phyloP scores from a whole-genome alignment of 53 echinoderm and acorn worm genomes.

The Patiria pectinifera region DNA sequence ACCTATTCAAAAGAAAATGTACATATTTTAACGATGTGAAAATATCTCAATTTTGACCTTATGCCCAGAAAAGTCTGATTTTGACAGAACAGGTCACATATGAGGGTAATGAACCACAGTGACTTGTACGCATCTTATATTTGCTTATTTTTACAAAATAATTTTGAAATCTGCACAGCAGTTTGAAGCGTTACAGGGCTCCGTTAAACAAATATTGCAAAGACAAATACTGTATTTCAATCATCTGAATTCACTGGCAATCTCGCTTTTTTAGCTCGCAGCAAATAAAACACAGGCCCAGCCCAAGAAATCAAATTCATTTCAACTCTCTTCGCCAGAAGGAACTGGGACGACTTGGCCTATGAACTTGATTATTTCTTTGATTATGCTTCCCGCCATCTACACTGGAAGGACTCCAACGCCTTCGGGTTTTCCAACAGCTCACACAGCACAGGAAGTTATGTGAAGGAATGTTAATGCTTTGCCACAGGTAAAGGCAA shows the following conservation, averaged over 20 bases:
- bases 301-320: neutral
- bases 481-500: slow-evolving; percentile 53
- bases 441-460: slow-evolving; percentile 5
- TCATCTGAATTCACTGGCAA: slow-evolving; percentile 17
- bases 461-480: slow-evolving; percentile 55
- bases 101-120: neutral
- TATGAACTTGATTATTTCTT: slow-evolving; percentile 43
- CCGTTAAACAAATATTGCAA: slow-evolving; percentile 20
- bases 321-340: slow-evolving; percentile 17
- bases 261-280: neutral
- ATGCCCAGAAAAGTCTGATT: no score
- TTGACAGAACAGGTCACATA: neutral
- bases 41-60: no score
- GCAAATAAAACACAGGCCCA: neutral
- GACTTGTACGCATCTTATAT: neutral
- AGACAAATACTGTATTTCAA: neutral
- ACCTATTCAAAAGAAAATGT: no score
- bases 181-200: neutral
- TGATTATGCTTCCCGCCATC: neutral
- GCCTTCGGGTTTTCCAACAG: slow-evolving; percentile 28
- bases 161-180: neutral
- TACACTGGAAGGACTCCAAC: neutral
- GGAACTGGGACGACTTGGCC: neutral
- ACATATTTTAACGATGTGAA: no score
- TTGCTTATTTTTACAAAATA: neutral